phyloP scores from a whole-genome alignment of 2,113 vertebrate genomes.

The Microcebus jonahi region DNA sequence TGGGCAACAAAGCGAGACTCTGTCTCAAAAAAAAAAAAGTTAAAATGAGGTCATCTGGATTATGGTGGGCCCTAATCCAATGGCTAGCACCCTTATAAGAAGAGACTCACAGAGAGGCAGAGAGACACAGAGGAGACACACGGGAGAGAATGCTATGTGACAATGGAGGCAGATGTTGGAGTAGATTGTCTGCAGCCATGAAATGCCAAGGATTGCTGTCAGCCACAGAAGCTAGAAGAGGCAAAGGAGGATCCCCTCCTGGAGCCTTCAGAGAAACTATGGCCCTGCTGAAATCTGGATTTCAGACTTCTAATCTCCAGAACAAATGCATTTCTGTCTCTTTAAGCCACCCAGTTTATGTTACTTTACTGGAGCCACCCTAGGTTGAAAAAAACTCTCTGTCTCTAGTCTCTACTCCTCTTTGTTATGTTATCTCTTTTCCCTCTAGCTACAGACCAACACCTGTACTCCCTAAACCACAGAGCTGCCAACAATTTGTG shows the following conservation, averaged over 20 bases:
- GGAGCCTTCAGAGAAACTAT: neutral
- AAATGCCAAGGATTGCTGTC: neutral
- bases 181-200: neutral
- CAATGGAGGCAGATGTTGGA: fast-evolving
- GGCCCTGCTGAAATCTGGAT: neutral
- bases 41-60: neutral
- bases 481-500: neutral
- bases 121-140: neutral
- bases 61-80: neutral
- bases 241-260: neutral
- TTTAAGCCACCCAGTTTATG: neutral
- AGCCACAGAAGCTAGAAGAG: neutral
- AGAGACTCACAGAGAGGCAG: neutral
- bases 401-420: neutral
- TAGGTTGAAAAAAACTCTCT: neutral
- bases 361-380: neutral
- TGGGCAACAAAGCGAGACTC: too few relatives aligned
- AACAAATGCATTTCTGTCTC: neutral
- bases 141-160: neutral
- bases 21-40: neutral
- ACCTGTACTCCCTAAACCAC: neutral
- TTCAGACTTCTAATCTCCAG: neutral
- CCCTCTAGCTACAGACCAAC: neutral
- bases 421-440: neutral
- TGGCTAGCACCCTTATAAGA: too few relatives aligned